Evolutionary conservation across 2,888 invertebrate genomes (phyloP), one percentile per base, ranked within the genome.

Genomic region (Agrotis ipsilon): DNA sequence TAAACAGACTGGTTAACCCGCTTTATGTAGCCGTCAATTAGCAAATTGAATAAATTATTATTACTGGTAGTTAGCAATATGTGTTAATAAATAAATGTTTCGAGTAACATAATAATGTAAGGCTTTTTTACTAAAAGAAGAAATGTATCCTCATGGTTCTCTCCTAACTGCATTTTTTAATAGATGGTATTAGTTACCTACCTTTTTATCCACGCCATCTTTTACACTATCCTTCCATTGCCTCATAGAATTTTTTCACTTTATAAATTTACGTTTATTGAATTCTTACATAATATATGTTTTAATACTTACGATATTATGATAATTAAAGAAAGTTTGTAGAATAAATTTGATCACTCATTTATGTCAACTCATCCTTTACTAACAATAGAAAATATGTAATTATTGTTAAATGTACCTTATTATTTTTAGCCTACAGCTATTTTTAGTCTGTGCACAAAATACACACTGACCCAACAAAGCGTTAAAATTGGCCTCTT

Each of bases 1-100:
- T 80, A 72, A 78, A 75, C 72, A 73, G 80, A 83, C 80, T 80
- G 65, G 68, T 65, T 73, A 82, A 80, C 61, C 55, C 43, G n/a
- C 11, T 54, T 60, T 45, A 65, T 65, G 65, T 66, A 68, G 66
- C 76, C 66, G 73, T 83, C 70, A 83, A 83, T 81, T 81, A 81
- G 60, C 11, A 39, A 49, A 54, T 64, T 65, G 82, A 79, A 79
- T 79, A 79, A 81, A 68, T 81, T 19, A 79, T 77, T 51, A 72
- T 62, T 49, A 32, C 63, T 51, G 27, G 18, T 62, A 46, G 60
- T 68, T 65, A 27, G 49, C 45, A 49, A 46, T 49, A 16, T n/a
- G 57, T 24, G 24, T 64, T 63, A 64, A 58, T 71, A 54, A 57
- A 67, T 67, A 51, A 52, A 61, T 14, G 24, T 55, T 39, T 55